A percentile compares a stretch with the other conserved stretches of the same genome.
These are phyloP conservation scores for Carassius auratus DNA, from an alignment of 2,113 vertebrate species.

Conservation along the genomic window DNA sequence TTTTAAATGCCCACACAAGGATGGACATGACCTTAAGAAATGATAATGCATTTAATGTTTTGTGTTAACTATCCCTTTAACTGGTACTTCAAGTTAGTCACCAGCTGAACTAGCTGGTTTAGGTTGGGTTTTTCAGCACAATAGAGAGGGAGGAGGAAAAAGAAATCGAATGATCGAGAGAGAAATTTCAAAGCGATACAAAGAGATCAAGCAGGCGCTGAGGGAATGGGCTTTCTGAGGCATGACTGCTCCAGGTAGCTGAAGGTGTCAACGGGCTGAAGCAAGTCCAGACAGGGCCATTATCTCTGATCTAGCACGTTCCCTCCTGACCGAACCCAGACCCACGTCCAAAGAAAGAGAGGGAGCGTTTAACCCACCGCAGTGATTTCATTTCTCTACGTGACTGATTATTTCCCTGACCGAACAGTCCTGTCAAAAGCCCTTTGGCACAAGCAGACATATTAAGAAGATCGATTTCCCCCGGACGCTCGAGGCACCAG, in stretches of 20 bases:
- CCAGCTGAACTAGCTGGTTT: background rate
- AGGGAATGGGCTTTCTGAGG: slow-evolving; percentile 32
- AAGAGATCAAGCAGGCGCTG: background rate
- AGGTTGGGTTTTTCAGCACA: background rate
- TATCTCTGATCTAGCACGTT: slow-evolving; percentile 58
- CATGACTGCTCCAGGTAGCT: slow-evolving; percentile 52
- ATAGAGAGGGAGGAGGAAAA: background rate
- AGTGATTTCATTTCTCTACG: slow-evolving; percentile 37
- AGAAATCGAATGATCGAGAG: background rate
- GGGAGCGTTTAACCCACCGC: slow-evolving; percentile 59
- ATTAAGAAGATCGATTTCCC: slow-evolving; percentile 60
- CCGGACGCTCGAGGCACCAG: slow-evolving; percentile 41
- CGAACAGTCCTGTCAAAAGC: slow-evolving; percentile 57
- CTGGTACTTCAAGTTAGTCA: background rate
- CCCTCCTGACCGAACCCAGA: slow-evolving; percentile 23
- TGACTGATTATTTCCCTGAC: slow-evolving; percentile 60
- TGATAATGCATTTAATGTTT: no score
- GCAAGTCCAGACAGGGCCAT: slow-evolving; percentile 64
- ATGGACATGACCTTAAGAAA: background rate
- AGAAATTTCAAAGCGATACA: slow-evolving; percentile 19
- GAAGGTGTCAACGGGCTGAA: slow-evolving; percentile 46
- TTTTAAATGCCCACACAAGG: background rate
- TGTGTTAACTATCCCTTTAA: background rate
- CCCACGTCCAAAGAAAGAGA: background rate
- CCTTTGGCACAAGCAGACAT: slow-evolving; percentile 51